Conservation (phyloP, 2,113 vertebrate genomes). For the Suncus etruscus region DNA sequence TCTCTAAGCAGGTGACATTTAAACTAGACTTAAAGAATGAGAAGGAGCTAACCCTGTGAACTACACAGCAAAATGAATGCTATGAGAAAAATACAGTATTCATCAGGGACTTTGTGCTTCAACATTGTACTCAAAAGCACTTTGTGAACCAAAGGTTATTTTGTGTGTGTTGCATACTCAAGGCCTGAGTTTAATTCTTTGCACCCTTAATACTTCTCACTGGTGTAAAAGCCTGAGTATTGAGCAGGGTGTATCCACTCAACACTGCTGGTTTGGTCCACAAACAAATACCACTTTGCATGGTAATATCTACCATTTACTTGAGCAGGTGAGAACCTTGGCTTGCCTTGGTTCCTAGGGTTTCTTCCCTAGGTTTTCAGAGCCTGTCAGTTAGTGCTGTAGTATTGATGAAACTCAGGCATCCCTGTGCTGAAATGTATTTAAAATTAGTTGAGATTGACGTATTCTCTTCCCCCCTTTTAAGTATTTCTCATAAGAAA, state of each 20-base stretch:
- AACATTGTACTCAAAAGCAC: background rate
- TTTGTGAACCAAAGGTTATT: background rate
- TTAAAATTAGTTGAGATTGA: slow-evolving; percentile 5
- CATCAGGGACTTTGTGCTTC: background rate
- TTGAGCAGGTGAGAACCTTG: background rate
- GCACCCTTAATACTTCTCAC: no score
- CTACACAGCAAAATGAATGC: no score
- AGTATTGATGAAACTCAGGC: background rate
- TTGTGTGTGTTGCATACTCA: no score
- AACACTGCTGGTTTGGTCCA: no score
- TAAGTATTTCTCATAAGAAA: background rate
- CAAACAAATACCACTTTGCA: no score
- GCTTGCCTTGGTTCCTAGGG: background rate
- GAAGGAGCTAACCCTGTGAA: no score
- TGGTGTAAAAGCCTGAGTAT: no score
- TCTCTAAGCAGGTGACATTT: background rate
- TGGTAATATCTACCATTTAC: no score
- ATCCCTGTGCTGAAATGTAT: background rate
- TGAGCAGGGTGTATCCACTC: no score
- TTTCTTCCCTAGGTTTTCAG: background rate
- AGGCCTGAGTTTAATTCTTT: no score
- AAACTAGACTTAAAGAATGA: background rate
- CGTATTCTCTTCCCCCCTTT: background rate
- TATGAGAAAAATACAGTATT: no score
- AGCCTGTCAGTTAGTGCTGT: background rate